Base-by-base conservation (phyloP, 2,113 vertebrate species). In the Macrotus californicus region DNA sequence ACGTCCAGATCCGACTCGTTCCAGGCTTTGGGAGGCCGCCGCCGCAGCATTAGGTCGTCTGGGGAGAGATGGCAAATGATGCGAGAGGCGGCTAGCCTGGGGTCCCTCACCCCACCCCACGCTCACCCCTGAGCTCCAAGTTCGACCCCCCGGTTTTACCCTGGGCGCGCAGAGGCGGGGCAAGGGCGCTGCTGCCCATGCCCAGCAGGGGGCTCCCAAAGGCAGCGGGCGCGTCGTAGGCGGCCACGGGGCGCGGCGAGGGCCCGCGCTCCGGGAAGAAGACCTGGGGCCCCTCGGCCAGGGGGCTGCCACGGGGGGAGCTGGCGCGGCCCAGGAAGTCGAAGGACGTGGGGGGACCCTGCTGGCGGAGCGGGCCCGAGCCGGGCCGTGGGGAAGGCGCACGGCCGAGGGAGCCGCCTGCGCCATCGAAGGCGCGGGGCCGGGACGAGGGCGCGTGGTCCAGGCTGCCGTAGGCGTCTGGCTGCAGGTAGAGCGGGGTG, bases 1-100 rank as follows among this genome's bases (percentile, higher is more conserved):
- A 98, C 94, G 18, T 99, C 99, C 87, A 99, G 98, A 93, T 99
- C 99, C 0, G 99, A 99, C 96, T 99, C 99, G 2, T 99, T 99
- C 99, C 99, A 99, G 95, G 98, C 98, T 52, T 97, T 84, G 0
- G 98, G 97, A 34, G 46, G 96, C 77, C 98, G 99, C 56, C 98
- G 98, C 34, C 97, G 97, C 56, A 98, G 89, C 18, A 95, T 59
- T 18, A 97, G 80, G 61, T 99, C 99, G 1, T 99, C 99, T 99
- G 86, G 31, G 7, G 67, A 7, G 46, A 70, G 19, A 34, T 2
- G 7, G n/a, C 19, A 2, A 14, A 22, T 39, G 48, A 34, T 3
- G 16, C 0, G 6, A n/a, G 12, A 21, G 31, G 9, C 31, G 64
- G 15, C 31, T 5, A 12, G n/a, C 7, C 36, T 26, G 0, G 1